Conservation (phyloP, 2,797 vertebrate genomes). For the Acipenser oxyrinchus region DNA sequence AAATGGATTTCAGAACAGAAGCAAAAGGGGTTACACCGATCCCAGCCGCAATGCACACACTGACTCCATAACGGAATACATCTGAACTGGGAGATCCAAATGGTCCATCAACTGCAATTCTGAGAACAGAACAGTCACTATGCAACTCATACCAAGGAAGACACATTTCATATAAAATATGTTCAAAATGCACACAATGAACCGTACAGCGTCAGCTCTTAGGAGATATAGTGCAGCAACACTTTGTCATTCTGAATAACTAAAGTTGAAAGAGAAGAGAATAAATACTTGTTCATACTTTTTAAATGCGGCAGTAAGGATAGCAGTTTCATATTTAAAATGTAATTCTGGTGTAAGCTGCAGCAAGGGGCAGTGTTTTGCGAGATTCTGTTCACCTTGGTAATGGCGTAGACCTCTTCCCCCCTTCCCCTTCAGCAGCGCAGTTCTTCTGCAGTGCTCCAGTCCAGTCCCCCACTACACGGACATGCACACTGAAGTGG, state of each 20-base stretch:
- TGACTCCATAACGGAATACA: slow-evolving; percentile 51
- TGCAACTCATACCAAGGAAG: too few species aligned
- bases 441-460: slow-evolving; percentile 47
- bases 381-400: slow-evolving; percentile 47
- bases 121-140: slow-evolving; percentile 20
- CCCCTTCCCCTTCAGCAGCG: slow-evolving; percentile 32
- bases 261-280: too few species aligned
- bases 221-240: too few species aligned
- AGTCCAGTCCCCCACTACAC: slow-evolving; percentile 58
- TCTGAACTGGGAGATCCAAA: slow-evolving; percentile 55
- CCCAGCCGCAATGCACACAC: slow-evolving; percentile 61
- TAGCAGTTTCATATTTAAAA: too few species aligned
- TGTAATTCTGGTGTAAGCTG: too few species aligned
- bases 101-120: slow-evolving; percentile 62
- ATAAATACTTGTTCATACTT: too few species aligned
- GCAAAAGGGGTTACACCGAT: slow-evolving; percentile 69
- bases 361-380: too few species aligned
- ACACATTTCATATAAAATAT: too few species aligned
- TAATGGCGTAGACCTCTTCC: slow-evolving; percentile 37
- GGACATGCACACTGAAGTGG: slow-evolving; percentile 62
- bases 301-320: too few species aligned
- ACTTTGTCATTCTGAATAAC: too few species aligned
- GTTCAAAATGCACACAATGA: too few species aligned
- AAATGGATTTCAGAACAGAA: slow-evolving; percentile 62
- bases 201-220: too few species aligned